Evolutionary conservation across 2,797 vertebrate genomes (phyloP), one percentile per base, ranked within the genome.

Genomic region (Syngnathus rostellatus): DNA sequence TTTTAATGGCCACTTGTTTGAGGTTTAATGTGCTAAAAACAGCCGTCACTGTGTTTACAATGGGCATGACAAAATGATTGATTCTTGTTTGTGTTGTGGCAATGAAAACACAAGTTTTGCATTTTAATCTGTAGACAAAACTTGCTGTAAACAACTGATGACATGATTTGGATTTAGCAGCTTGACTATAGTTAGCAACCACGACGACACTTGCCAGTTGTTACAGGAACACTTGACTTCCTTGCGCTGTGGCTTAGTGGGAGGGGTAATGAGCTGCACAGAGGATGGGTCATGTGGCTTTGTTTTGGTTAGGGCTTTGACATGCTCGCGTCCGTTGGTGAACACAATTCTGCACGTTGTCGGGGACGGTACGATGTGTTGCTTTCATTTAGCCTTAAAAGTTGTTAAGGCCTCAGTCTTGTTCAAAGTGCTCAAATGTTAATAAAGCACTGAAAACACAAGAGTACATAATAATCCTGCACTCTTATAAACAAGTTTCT

Each of bases 141-240:
- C 11, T 55, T 37, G 23, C 11, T 16, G 14, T 31, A 37, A 57
- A 37, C 25, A 37, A 16, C 25, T 45, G 41, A 62, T 45, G 1
- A 41, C 41, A 25, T 62, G 60, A 7, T 41, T 39, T 51, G 39
- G 8, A 1, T 40, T 73, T 5, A 10, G 39, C 5, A 45, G 60
- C 55, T 6, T 2, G 10, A 59, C 64, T 74, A 40, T 50, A 38
- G 40, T 68, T 17, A 25, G 58, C 63, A 67, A 23, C 31, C 55
- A 62, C 55, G 6, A 62, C 55, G 6, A 62, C 60, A 62, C 60
- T 62, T 62, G 60, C 41, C 21, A 25, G 60, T 45, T 62, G n/a
- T 62, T 62, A 45, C 60, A 62, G 60, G 60, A 62, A 45, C 60
- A 45, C 60, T 62, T 62, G 60, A 62, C 60, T 45, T 57, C 12